Evolutionary conservation across 35 echinoderm and acorn worm species (phyloP), one percentile per base, ranked within the genome.

Genomic region (Apostichopus japonicus): DNA sequence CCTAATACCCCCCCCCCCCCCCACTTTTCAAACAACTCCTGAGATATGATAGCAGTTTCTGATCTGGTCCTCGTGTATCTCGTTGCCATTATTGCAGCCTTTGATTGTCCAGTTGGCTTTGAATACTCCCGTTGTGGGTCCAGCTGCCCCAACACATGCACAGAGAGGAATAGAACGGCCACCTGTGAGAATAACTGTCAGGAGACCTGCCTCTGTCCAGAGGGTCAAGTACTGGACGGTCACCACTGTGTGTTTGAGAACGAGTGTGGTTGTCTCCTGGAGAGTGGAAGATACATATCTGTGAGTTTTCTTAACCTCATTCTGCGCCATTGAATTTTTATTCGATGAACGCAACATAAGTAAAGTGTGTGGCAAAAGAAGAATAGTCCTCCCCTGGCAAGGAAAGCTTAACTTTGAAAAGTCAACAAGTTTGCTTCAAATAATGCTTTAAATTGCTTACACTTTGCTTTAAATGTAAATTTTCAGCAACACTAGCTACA

Each of bases 251-350:
- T 94, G 6, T 53, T 58, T 56, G 83, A 75, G 7, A 71, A 11
- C 6, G 54, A 94, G n/a, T 94, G 93, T 82, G 93, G 93, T 19
- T 94, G 93, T 83, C 84, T 93, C 24, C 10, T 93, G 17, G 83
- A 93, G 58, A 79, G 79, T 91, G 90, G 90, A 56, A 16, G 17
- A 25, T 91, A 91, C 54, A 91, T 91, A 10, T 91, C 90, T 6
- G 90, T 91, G 58, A 91, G 33, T 16, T 15, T 73, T 61, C 33
- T 44, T 44, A 44, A 44, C 33, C 33, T 44, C 33, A 44, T 44
- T 84, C 67, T 2, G 4, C 67, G 67, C n/a, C n/a, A 4, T 44
- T 44, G 2, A 44, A 44, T 44, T 44, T 44, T 44, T 4, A 44
- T 44, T 44, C 33, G 33, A 4, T 44, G 33, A 44, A 44, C 33